Evolutionary conservation across 2,797 vertebrate genomes (phyloP), one percentile per base, ranked within the genome.

Genomic region (Gallirallus australis): DNA sequence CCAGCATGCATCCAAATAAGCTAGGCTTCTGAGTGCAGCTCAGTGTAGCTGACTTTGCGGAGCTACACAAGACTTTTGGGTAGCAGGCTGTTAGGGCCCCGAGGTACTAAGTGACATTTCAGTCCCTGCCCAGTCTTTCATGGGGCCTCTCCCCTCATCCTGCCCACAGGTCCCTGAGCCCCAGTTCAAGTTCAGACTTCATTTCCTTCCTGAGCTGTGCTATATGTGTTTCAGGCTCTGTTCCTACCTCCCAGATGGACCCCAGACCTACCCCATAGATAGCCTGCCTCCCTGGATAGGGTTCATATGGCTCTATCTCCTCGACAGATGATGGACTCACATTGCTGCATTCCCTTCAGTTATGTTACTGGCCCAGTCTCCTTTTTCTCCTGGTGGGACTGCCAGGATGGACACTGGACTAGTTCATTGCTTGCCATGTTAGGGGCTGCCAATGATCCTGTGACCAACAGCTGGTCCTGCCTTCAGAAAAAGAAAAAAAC

Each of bases 101-200:
- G 9, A 61, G 15, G 4, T 12, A 11, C 6, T 12, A 69, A 54
- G 0, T 1, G 7, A 2, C 9, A 39, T 57, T 92, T 63, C 52
- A 25, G 11, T 20, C 52, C 40, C 59, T 65, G 40, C 7, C 30
- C 27, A 21, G 2, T 47, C 12, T 69, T 60, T 15, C 24, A 24
- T 39, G 24, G 9, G 15, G 8, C 7, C 7, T 71, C 31, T 8
- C 25, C 5, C 45, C 9, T 78, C 6, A 37, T 87, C 14, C 4
- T 72, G 8, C 2, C 8, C 2, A 1, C n/a, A 17, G 11, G 3
- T 60, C 42, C 21, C 2, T 6, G 20, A 54, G 8, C 8, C 28
- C 6, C 14, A 14, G 53, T 90, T 68, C 9, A 6, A 6, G 8
- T 33, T 92, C n/a, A 69, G n/a, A 15, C 33, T 68, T 57, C 40